Evolutionary conservation across 2,797 vertebrate genomes (phyloP), one percentile per base, ranked within the genome.

Genomic region (Gadopsis bispinosus): DNA sequence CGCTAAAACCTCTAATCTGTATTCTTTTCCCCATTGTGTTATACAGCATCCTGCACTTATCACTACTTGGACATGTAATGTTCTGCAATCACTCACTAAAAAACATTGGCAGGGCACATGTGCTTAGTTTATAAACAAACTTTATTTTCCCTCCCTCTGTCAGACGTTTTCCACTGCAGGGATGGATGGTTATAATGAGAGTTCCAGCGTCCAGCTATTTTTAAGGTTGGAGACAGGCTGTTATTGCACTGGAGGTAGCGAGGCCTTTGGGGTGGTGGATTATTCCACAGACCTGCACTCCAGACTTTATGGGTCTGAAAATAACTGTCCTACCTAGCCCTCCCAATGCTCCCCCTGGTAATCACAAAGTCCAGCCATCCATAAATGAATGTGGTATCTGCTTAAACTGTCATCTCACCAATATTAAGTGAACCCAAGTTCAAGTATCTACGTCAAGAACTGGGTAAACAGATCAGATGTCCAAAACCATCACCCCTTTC

Each of bases 261-360:
- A 87, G 87, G 90, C 91, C 89, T 90, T 89, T 89, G 83, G 89
- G 91, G 88, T 90, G 89, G 87, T 87, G 83, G 88, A 93, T 92
- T 89, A 92, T 92, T 94, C 88, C 86, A 85, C 88, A 92, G 85
- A 91, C 91, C 91, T 93, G 85, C 84, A 89, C 91, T 91, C 70
- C 69, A 87, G 82, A 92, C 80, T 94, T 94, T 94, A 95, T 94
- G 89, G 86, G 73, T 89, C 90, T 92, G 91, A 95, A 94, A 94
- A 94, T 95, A 94, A 90, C 91, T 80, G 85, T 90, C 87, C 87
- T 89, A 89, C 87, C 80, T 87, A 88, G 85, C 79, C 78, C 67
- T 80, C 75, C 73, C 83, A 77, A 73, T 41, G 76, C 70, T 76
- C 91, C 89, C 91, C 88, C 79, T 51, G 74, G 86, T 84, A 92